Evolutionary conservation across 2,888 invertebrate species (phyloP), one percentile per base, ranked within the genome.

Genomic region (Tinea trinotella): DNA sequence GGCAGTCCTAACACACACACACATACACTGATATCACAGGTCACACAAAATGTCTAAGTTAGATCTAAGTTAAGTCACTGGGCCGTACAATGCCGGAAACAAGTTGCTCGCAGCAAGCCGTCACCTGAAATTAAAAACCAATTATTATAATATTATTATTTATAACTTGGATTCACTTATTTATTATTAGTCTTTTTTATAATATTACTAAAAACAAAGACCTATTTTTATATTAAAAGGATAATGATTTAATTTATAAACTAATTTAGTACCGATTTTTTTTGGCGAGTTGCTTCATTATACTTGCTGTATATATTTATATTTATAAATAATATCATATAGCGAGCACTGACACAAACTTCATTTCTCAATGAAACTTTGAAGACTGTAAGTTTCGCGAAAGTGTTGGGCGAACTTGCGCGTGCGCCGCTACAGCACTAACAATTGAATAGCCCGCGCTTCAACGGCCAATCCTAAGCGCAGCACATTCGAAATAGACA

Each of bases 381-480:
- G 6, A 12, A 30, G 46, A 46, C 46, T 46, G 13, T 40, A 46
- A 46, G 19, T 54, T 48, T 48, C 46, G 30, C 54, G 54, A 54
- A 54, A 54, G 54, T 54, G 34, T 44, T 12, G 20, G n/a, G 24
- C 22, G 20, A 82, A 77, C 81, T 80, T 84, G 82, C 76, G 77
- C 74, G 59, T 70, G 72, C 73, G 73, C 64, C 74, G 65, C 64
- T 61, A 66, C 70, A 61, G 65, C 63, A 60, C 63, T 59, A n/a
- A 65, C 74, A 73, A 79, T 85, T 81, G 83, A 85, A 82, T 75
- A 62, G 71, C 46, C 15, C 83, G 79, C 80, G 74, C 60, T 63
- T 54, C 55, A 60, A 62, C 56, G 40, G 57, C 82, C 81, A 78
- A 78, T 80, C 73, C 68, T 63, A 63, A 62, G 59, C 46, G 46